Percentiles rank a stretch among this genome's conserved stretches.
phyloP scores from a whole-genome alignment of 1,140 invertebrate species.

The Pseudoatta argentina region DNA sequence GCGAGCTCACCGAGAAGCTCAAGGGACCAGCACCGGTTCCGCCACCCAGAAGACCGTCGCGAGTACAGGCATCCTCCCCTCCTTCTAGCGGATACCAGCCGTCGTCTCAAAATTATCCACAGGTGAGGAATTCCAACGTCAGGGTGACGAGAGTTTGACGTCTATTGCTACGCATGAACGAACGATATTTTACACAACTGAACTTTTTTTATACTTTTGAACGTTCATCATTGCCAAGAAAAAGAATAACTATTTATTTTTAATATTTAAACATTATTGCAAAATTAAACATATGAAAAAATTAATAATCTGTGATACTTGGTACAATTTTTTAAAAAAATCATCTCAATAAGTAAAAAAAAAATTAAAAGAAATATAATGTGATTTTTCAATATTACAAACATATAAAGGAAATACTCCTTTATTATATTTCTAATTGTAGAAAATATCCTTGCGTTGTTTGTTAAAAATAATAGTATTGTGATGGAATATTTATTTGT shows the following conservation, averaged over 20 bases:
- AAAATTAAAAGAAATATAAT: not conserved
- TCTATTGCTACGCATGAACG: not conserved
- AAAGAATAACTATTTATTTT: not conserved
- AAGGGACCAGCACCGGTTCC: conserved; percentile 86
- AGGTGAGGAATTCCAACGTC: conserved; percentile 68
- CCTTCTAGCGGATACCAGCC: conserved; percentile 75
- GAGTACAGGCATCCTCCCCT: conserved; percentile 83
- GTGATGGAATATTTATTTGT: not conserved
- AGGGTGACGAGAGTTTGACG: conserved; percentile 14
- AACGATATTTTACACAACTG: not conserved
- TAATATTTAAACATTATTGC: not conserved
- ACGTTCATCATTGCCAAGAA: not conserved
- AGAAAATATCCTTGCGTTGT: not conserved
- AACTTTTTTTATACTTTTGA: not conserved
- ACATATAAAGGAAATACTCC: not conserved
- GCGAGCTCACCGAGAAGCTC: conserved; percentile 92
- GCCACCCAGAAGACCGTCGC: conserved; percentile 82
- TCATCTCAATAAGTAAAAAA: not conserved
- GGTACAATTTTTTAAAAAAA: not conserved
- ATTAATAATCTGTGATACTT: not conserved
- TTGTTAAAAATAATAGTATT: not conserved
- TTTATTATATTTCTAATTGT: not conserved
- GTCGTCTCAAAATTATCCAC: conserved; percentile 66
- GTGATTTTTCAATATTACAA: not conserved
- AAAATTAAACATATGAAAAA: not conserved